Base-by-base conservation (phyloP, 2,797 vertebrate species). In the Lagorchestes hirsutus region DNA sequence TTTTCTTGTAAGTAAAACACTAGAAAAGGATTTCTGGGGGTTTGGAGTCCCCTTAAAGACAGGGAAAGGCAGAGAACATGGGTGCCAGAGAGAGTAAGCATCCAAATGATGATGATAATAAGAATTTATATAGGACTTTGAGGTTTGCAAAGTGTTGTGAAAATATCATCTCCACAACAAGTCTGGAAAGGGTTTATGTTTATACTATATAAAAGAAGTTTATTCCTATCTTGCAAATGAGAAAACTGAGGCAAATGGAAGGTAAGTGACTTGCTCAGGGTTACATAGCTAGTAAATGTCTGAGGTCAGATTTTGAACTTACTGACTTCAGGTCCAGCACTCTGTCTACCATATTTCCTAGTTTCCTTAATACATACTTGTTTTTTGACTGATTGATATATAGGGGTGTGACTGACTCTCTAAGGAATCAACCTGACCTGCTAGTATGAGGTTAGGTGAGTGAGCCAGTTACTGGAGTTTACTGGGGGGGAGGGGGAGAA, bases 151-250 rank as follows among this genome's bases (percentile, higher is more conserved):
- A 50, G 55, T 91, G 67, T 58, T 96, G 91, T 94, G 50, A 50
- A 67, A 95, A 94, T 92, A 62, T 55, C 54, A 74, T 82, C 92
- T 50, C 67, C 90, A 93, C 58, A 92, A 55, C 50, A 95, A 93
- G 95, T 24, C 56, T 91, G 55, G n/a, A 40, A 92, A 29, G 10
- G 3, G 58, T 29, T 59, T 59, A 59, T 59, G 10, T 59, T 62
- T 14, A 34, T 62, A 34, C 3, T 62, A 62, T 14, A 62, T 62
- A 34, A 59, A 59, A 59, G 52, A 74, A 14, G 46, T 27, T 54
- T 50, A 24, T 54, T 56, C 93, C 40, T 90, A 92, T 52, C 57
- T 12, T 8, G 54, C 92, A 96, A 46, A 24, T 31, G 29, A 59
- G 29, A 59, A 59, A 59, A 31, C 58, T 34, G 29, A 62, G 31